Base-by-base conservation (phyloP, 1,140 invertebrate species). In the Plutomurus gul region DNA sequence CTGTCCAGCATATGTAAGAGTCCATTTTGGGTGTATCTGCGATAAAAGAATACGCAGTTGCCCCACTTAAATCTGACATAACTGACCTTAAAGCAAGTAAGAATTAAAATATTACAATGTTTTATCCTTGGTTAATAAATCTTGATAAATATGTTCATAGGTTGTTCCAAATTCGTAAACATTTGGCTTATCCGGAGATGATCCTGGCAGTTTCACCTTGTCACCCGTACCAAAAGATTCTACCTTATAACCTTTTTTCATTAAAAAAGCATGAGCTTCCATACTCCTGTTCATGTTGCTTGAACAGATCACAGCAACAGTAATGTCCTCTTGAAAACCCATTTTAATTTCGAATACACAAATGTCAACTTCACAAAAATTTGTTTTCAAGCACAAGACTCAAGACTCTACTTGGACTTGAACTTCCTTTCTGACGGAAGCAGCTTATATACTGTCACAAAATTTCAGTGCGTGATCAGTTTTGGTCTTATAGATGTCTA, bases 281-380 rank as follows among this genome's bases (percentile, higher is more conserved):
- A 99, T 99, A 85, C 96, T 98, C 79, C 98, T 89, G 86, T 99
- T 99, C 95, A 99, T 99, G 87, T 99, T 99, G 85, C 96, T 98
- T 5, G 96, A 99, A 88, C 98, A 99, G 81, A 98, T 95, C 56
- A 99, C 96, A 11, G 97, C 97, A 84, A 98, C 91, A 85, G 90
- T 92, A 83, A 97, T 74, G 10, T 76, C 72, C 20, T 84, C 82
- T 60, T 46, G 20, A 16, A 74, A 46, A 18, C 72, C 72, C 72
- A 74, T 74, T 30, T 30, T 74, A 5, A n/a, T 4, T 30, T 16
- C 25, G 20, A 60, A 46, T 46, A 46, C n/a, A n/a, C n/a, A n/a
- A n/a, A n/a, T n/a, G n/a, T n/a, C n/a, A n/a, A n/a, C n/a, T n/a
- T n/a, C n/a, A n/a, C n/a, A n/a, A n/a, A n/a, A n/a, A n/a, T n/a